Percentiles rank a stretch among this genome's conserved stretches.
Conservation (phyloP, 2,797 vertebrate genomes). For the Melanotaenia nigrans region DNA sequence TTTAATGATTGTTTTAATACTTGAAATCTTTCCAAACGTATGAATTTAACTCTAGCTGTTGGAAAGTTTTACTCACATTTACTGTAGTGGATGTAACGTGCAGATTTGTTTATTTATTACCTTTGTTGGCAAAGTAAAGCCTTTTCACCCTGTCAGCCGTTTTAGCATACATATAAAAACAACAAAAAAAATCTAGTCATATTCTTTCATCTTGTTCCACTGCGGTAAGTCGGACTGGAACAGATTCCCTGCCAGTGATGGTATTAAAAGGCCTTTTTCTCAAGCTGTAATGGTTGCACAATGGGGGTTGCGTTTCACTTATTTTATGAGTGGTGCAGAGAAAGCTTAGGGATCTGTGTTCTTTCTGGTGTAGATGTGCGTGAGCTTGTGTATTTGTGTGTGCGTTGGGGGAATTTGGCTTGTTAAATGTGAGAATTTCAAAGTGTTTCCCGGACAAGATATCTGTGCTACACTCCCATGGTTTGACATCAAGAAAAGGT, state of each 20-base stretch:
- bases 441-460: slow-evolving; percentile 54
- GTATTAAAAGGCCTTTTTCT: slow-evolving; percentile 46
- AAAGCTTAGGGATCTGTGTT: slow-evolving; percentile 39
- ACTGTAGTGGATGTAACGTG: slow-evolving; percentile 41
- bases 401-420: slow-evolving; percentile 51
- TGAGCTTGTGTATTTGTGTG: slow-evolving; percentile 30
- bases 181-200: slow-evolving; percentile 40
- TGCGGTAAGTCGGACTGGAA: slow-evolving; percentile 44
- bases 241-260: slow-evolving; percentile 52
- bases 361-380: slow-evolving; percentile 35
- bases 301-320: slow-evolving; percentile 72
- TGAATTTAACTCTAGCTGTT: slow-evolving; percentile 33
- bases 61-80: slow-evolving; percentile 42
- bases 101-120: slow-evolving; percentile 57
- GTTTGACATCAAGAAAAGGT: slow-evolving; percentile 11
- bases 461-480: slow-evolving; percentile 5
- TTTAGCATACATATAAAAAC: slow-evolving; percentile 43
- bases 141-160: slow-evolving; percentile 15
- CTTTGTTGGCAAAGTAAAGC: slow-evolving; percentile 21
- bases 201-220: slow-evolving; percentile 58
- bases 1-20: slow-evolving; percentile 15
- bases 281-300: slow-evolving; percentile 73
- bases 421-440: slow-evolving; percentile 68
- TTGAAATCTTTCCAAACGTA: slow-evolving; percentile 45
- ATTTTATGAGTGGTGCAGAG: slow-evolving; percentile 68